Evolutionary conservation across 2,888 invertebrate genomes (phyloP), one percentile per base, ranked within the genome.

Genomic region (Cerceris ruficornis): DNA sequence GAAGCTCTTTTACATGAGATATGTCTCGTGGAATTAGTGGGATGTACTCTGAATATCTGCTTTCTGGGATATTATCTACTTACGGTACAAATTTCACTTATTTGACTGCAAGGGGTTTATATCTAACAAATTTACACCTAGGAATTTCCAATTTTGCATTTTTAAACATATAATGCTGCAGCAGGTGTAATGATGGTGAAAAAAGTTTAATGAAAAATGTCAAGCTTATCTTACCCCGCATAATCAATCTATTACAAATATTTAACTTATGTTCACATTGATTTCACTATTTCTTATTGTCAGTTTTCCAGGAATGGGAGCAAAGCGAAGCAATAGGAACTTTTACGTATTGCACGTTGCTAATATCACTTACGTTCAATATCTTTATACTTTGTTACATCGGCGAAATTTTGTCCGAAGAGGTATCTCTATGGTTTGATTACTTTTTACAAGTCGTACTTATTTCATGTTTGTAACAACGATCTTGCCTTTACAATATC

Each of bases 31-130:
- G 91, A 91, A 79, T 79, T 91, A 42, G 64, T 91, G 0, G 91
- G 91, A 2, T 90, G 90, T 61, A 90, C 90, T 6, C 62, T 91
- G 75, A 90, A 90, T 52, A 91, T 91, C 71, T 91, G 91, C 64
- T 89, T 91, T 42, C 80, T 91, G 7, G 91, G 89, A 72, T 91
- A 89, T 76, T 90, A 89, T 75, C 84, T 90, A 46, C 88, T 91
- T 55, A 88, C 84, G 88, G 91, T 90, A 88, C n/a, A 57, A 57
- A 28, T 28, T 28, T 28, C 28, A 28, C 4, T 28, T 28, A 28
- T 28, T 28, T 28, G 1, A 28, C 4, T 28, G 2, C 2, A 28
- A 28, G 28, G 28, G 28, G 4, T 28, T 28, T 28, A 28, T 4
- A 28, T 1, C 28, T 28, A 2, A 28, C 28, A 28, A 28, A 28